Evolutionary conservation across 1,140 invertebrate species (phyloP).

Genomic region (Cydia strobilella): DNA sequence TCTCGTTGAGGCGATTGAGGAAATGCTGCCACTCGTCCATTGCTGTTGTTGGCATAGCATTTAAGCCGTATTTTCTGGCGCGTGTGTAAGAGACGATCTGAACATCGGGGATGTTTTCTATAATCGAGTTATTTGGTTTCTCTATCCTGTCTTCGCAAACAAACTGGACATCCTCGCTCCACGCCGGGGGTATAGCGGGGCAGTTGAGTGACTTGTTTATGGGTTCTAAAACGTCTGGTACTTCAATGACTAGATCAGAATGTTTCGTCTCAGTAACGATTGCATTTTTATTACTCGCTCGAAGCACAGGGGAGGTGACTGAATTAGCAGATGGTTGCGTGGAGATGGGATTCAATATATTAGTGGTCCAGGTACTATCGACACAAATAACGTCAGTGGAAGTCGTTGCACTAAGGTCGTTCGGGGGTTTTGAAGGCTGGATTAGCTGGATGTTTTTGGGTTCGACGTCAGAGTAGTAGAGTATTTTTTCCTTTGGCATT

Average conservation of each 20-base stretch:
- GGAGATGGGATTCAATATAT: neutral
- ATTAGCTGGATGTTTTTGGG: neutral
- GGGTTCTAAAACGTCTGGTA: neutral
- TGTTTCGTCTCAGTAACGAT: neutral
- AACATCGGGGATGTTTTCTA: neutral
- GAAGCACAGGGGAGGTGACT: neutral
- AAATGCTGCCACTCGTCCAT: neutral
- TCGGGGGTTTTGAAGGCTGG: neutral
- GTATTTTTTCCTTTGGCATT: neutral
- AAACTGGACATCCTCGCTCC: neutral
- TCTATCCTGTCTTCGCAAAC: neutral
- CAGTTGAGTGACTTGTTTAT: neutral
- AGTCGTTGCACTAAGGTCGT: neutral
- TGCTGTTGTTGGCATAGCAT: too few species aligned
- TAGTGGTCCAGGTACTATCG: neutral
- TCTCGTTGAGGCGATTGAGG: neutral
- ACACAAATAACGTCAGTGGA: conserved; percentile 5
- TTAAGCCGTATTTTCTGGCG: neutral
- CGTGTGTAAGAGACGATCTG: neutral
- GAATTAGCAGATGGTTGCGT: neutral
- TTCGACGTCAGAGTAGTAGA: neutral
- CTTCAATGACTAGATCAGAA: neutral
- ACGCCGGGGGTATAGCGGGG: neutral
- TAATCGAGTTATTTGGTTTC: neutral
- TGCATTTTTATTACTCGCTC: neutral